phyloP scores from a whole-genome alignment of 2,797 vertebrate species.

The Oreonectes daqikongensis region DNA sequence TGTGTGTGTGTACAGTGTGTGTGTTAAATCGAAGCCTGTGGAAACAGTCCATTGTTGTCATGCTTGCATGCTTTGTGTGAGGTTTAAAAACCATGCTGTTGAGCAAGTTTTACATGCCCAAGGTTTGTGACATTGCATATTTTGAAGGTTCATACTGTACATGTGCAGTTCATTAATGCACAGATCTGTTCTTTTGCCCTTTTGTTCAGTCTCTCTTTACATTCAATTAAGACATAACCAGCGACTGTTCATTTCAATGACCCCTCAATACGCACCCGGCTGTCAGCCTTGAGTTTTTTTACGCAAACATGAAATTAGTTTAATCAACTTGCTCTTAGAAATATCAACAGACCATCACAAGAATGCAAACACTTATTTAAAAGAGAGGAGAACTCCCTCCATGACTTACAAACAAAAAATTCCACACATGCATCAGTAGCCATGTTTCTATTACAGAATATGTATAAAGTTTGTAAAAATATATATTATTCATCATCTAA shows the following conservation, averaged over 20 bases:
- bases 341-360: constrained; percentile 3
- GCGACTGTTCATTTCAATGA: not conserved
- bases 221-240: not conserved
- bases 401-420: not conserved
- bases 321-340: not conserved
- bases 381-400: not conserved
- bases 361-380: not conserved
- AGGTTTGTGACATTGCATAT: not conserved
- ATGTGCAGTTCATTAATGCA: not conserved
- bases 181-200: not conserved
- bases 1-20: constrained; percentile 17
- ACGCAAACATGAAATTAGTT: not conserved
- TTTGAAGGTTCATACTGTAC: not conserved
- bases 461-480: no score
- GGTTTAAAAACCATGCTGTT: constrained; percentile 35
- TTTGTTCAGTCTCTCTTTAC: not conserved
- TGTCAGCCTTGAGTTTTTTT: not conserved
- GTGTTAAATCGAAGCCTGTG: constrained; percentile 17
- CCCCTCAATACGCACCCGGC: not conserved
- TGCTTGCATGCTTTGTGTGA: not conserved
- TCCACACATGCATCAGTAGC: not conserved
- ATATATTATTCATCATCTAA: not conserved
- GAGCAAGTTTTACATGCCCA: constrained; percentile 22
- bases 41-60: constrained; percentile 8
- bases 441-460: no score